These are phyloP conservation scores for Pammene fasciana DNA, from an alignment of 2,888 invertebrate species.

Conservation along the genomic window DNA sequence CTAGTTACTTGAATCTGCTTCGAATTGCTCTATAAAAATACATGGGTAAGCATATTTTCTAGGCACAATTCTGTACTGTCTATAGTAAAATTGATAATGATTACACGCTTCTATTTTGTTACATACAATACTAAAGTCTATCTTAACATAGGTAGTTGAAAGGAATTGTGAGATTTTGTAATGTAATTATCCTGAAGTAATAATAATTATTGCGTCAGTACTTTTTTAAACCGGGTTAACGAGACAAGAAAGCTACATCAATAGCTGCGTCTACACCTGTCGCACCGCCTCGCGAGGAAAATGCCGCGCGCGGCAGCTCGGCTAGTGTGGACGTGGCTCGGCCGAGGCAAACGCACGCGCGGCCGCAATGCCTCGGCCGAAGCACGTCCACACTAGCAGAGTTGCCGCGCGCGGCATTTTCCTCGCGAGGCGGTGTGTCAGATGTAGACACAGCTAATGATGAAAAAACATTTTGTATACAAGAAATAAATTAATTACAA, in stretches of 20 bases:
- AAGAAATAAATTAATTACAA: conserved; percentile 13
- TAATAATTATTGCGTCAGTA: conserved; percentile 12
- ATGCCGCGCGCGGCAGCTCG: no score
- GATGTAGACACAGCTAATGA: no score
- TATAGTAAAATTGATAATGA: conserved; percentile 67
- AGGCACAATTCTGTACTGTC: conserved; percentile 81
- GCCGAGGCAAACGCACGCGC: no score
- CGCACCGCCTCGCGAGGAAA: no score
- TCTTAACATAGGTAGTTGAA: conserved; percentile 51
- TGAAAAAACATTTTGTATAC: neutral
- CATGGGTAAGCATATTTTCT: conserved; percentile 78
- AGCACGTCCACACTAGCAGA: no score
- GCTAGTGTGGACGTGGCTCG: no score
- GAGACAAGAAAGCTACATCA: neutral
- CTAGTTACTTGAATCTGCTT: conserved; percentile 56
- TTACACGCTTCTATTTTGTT: conserved; percentile 71
- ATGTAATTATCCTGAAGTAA: conserved; percentile 11
- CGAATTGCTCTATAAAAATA: conserved; percentile 82
- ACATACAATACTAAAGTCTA: conserved; percentile 62
- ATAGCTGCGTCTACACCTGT: no score
- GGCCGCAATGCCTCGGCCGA: no score
- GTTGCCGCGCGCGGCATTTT: no score
- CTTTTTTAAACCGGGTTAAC: conserved; percentile 13
- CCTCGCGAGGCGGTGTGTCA: no score
- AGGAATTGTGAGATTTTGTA: conserved; percentile 50